Evolutionary conservation across 2,888 invertebrate genomes (phyloP), one percentile per base, ranked within the genome.

Genomic region (Acronicta psi): DNA sequence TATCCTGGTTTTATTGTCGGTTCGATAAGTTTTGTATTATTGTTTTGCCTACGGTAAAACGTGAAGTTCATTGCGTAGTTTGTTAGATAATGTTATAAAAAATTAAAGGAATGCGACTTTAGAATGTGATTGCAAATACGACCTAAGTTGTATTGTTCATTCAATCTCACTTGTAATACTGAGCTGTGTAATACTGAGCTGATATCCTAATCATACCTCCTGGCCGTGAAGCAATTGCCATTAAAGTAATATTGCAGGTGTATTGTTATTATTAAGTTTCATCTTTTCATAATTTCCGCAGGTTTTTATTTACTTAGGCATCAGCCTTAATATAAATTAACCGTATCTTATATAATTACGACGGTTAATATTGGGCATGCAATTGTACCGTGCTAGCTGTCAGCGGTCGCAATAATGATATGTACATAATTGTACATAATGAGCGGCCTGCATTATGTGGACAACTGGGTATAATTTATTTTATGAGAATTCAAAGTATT

Each of bases 381-480:
- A 67, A 29, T 65, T 62, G 54, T 49, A 53, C 46, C 50, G 41
- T 65, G 64, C 53, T 59, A 45, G 40, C 65, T 76, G 71, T 67
- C 74, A 71, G 53, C 54, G 40, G 52, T 55, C 54, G 38, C 50
- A 61, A 71, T 68, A 73, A 73, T 60, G 55, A 66, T 64, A 70
- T 54, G 59, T 62, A 73, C 59, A 56, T 73, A 76, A 76, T 70
- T 75, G 60, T 57, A 67, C 62, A 58, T 68, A 71, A 76, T 75
- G 71, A 68, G 54, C 17, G 44, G 44, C 25, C 34, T 42, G 58
- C 43, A 54, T 60, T 69, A 63, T 53, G 54, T 59, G 25, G 52
- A 58, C 54, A 56, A 42, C 42, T 59, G 17, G 47, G 54, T 49
- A 55, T 38, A 40, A 64, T 63, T 74, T 62, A 64, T 76, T 67